Evolutionary conservation across 2,888 invertebrate genomes (phyloP).

Genomic region (Chirona hameri): DNA sequence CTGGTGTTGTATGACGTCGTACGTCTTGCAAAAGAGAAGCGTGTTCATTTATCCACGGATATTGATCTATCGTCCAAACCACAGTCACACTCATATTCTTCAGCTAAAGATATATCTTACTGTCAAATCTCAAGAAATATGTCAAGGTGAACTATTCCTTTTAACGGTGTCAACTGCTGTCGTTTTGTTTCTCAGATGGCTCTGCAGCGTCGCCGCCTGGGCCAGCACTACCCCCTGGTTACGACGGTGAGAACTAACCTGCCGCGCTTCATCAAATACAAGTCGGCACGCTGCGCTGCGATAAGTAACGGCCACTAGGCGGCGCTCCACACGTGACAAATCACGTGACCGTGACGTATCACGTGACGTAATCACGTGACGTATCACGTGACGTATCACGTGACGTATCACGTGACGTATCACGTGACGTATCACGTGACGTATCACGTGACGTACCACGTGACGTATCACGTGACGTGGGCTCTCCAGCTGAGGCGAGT

Average conservation of each 20-base stretch:
- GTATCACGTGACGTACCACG: too few relatives aligned
- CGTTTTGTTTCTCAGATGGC: conserved; percentile 31
- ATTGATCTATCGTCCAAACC: too few relatives aligned
- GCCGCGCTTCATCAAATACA: conserved; percentile 68
- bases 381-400: too few relatives aligned
- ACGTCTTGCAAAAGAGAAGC: too few relatives aligned
- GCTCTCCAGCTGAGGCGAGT: too few relatives aligned
- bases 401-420: background rate
- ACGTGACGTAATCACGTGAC: too few relatives aligned
- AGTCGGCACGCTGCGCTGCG: conserved; percentile 45
- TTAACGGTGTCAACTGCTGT: background rate
- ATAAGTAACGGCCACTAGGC: background rate
- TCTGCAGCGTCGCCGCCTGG: conserved; percentile 60
- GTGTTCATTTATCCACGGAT: too few relatives aligned
- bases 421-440: too few relatives aligned
- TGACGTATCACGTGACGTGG: too few relatives aligned
- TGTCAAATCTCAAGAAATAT: background rate
- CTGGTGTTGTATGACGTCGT: too few relatives aligned
- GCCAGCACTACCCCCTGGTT: conserved; percentile 65
- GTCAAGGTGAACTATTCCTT: background rate
- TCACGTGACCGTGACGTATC: background rate
- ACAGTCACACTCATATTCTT: too few relatives aligned
- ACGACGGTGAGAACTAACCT: conserved; percentile 66
- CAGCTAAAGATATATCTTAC: too few relatives aligned
- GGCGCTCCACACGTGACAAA: background rate